phyloP scores from a whole-genome alignment of 2,888 invertebrate genomes.

The Bugula neritina region DNA sequence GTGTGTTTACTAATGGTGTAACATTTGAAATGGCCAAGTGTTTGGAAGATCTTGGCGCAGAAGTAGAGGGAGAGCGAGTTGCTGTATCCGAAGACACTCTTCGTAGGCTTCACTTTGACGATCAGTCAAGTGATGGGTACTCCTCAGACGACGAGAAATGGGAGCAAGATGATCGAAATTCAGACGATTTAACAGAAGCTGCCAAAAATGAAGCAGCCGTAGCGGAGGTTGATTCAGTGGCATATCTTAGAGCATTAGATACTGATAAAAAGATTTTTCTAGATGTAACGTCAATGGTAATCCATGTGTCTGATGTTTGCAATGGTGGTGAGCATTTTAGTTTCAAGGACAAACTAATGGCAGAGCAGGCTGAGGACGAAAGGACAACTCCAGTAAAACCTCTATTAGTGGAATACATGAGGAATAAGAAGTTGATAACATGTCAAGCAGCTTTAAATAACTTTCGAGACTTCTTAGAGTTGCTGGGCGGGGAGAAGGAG shows the following conservation, averaged over 20 bases:
- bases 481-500: slow-evolving; percentile 79
- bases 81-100: neutral
- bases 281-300: slow-evolving; percentile 86
- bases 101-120: neutral
- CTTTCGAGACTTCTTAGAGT: slow-evolving; percentile 73
- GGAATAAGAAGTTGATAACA: slow-evolving; percentile 39
- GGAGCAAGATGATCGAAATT: neutral
- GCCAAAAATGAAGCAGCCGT: too few relatives aligned
- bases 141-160: neutral
- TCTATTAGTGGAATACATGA: slow-evolving; percentile 30
- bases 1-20: slow-evolving; percentile 77
- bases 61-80: slow-evolving; percentile 18
- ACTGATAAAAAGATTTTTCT: slow-evolving; percentile 59
- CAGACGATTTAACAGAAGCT: neutral
- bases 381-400: slow-evolving; percentile 72
- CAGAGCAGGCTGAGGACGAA: slow-evolving; percentile 80
- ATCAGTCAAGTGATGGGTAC: neutral
- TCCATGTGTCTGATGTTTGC: slow-evolving; percentile 80
- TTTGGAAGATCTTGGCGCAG: slow-evolving; percentile 62
- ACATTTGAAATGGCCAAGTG: slow-evolving; percentile 65
- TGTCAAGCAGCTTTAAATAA: slow-evolving; percentile 66
- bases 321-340: slow-evolving; percentile 65
- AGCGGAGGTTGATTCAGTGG: neutral
- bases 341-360: slow-evolving; percentile 62
- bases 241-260: neutral